These are phyloP conservation scores for Lottia scabra DNA, from an alignment of 2,888 invertebrate species.

Conservation along the genomic window DNA sequence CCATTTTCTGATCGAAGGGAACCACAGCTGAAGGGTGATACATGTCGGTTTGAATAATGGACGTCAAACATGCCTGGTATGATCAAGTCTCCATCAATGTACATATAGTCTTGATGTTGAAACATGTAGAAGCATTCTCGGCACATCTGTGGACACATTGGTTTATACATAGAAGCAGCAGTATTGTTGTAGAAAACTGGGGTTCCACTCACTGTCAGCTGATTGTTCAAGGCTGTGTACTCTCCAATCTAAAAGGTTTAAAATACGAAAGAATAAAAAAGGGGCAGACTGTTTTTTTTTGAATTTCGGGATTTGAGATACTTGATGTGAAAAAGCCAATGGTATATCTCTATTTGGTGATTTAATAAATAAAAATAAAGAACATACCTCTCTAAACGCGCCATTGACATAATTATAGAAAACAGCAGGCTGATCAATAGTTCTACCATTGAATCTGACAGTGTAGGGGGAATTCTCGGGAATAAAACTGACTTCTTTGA, in stretches of 20 bases:
- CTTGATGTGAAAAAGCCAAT: no score
- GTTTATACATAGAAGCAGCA: constrained; percentile 14
- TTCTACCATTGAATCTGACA: constrained; percentile 26
- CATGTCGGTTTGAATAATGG: constrained; percentile 45
- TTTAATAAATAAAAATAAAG: no score
- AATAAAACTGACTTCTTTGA: constrained; percentile 38
- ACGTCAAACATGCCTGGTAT: constrained; percentile 60
- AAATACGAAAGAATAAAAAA: no score
- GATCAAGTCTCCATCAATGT: constrained; percentile 55
- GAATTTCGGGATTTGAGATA: no score
- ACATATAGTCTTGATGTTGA: constrained; percentile 49
- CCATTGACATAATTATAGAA: constrained; percentile 40
- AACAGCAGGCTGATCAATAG: constrained; percentile 33
- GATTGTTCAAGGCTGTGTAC: constrained; percentile 6
- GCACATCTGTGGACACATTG: constrained; percentile 50
- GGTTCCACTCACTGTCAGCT: neutral
- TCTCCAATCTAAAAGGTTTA: constrained; percentile 16
- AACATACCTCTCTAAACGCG: constrained; percentile 20
- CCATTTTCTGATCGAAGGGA: constrained; percentile 46
- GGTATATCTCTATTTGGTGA: no score
- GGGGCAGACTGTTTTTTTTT: no score
- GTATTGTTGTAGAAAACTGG: neutral
- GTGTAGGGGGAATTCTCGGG: constrained; percentile 28
- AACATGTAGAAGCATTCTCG: constrained; percentile 59
- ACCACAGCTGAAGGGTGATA: constrained; percentile 53